Evolutionary conservation across 1,140 invertebrate species (phyloP), one percentile per base, ranked within the genome.

Genomic region (Euwallacea fornicatus): DNA sequence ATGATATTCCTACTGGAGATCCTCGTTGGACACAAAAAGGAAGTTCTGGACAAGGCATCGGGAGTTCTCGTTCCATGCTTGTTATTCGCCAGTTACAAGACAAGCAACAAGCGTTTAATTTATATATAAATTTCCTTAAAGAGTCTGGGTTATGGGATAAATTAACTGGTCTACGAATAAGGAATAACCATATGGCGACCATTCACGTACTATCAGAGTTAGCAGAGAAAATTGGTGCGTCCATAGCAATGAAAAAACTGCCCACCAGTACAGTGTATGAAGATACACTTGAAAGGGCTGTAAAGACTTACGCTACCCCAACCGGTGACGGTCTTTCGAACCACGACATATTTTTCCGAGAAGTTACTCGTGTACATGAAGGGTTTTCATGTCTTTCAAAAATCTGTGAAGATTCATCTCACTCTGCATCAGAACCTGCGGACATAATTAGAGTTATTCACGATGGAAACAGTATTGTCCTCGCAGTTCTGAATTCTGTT

Each of bases 1-100:
- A 97, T 81, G 95, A 97, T 83, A 89, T 90, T 73, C 96, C 95
- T 7, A 88, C 90, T 2, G 88, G 91, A 58, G 95, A 98, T 87
- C 95, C 95, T 1, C 84, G 95, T 74, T 97, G 91, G 93, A 86
- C 54, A 76, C 82, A 71, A 71, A 74, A 68, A 71, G 71, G 15
- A 82, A 15, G n/a, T 50, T 15, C n/a, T 41, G 62, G 15, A 41
- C 53, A 56, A 56, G 72, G 73, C 11, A 77, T 89, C n/a, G 88
- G 88, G 11, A 87, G 87, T 73, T 89, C 88, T 0, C 82, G 85
- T 46, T 91, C 93, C 2, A 87, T 96, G 83, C 91, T 96, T 80
- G 90, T 95, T 68, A 80, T 87, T 1, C 89, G 91, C 74, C 94
- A 96, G 80, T 81, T 98, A 8, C 88, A 90, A 73, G 93, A 95